Evolutionary conservation across 2,888 invertebrate genomes (phyloP).

Genomic region (Ichneumon xanthorius): DNA sequence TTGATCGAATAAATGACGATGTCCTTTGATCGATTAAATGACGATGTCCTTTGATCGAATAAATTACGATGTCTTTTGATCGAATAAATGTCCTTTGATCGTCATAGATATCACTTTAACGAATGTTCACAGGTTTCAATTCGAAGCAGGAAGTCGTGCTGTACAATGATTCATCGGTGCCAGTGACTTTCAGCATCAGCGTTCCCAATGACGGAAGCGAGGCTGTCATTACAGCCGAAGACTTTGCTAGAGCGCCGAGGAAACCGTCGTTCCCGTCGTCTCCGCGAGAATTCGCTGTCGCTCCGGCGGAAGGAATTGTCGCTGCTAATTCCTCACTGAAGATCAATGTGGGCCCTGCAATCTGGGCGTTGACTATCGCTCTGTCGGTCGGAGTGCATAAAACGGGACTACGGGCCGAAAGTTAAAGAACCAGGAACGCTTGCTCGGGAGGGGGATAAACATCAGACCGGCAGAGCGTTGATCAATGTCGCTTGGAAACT

Average conservation of each 20-base stretch:
- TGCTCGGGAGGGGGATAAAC: too few relatives aligned
- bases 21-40: too few relatives aligned
- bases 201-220: conserved; percentile 87
- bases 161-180: conserved; percentile 86
- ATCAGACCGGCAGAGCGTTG: too few relatives aligned
- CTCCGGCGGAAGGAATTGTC: conserved; percentile 85
- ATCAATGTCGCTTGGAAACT: not conserved
- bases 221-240: conserved; percentile 85
- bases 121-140: conserved; percentile 85
- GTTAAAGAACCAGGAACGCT: too few relatives aligned
- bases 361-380: not conserved
- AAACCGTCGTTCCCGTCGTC: conserved; percentile 85
- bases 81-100: not conserved
- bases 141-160: conserved; percentile 85
- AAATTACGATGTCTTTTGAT: not conserved
- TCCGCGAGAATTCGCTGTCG: conserved; percentile 87
- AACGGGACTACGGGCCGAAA: too few relatives aligned
- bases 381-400: too few relatives aligned
- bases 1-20: not conserved
- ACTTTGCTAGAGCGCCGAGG: conserved; percentile 84
- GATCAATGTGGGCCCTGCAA: conserved; percentile 83
- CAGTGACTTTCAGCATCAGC: conserved; percentile 86
- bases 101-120: conserved; percentile 21
- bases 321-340: conserved; percentile 84
- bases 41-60: too few relatives aligned